phyloP scores from a whole-genome alignment of 2,797 vertebrate genomes.

The Serranus cabrilla region DNA sequence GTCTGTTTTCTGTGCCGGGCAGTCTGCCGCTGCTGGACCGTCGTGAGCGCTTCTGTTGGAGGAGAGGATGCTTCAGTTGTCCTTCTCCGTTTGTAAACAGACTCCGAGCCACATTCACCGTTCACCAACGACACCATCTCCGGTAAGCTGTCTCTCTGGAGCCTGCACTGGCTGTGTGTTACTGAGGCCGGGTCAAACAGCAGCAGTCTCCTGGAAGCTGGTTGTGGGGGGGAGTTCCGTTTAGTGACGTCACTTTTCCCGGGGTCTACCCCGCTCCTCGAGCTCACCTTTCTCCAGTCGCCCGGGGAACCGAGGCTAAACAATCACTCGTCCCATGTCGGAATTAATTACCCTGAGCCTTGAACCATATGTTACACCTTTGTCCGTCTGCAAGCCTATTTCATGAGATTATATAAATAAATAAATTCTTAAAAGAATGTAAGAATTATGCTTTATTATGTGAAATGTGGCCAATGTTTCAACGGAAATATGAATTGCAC shows the following conservation, averaged over 20 bases:
- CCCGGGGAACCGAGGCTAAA: conserved; percentile 59
- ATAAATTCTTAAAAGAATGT: neutral
- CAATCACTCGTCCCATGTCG: conserved; percentile 34
- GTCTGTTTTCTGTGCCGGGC: conserved; percentile 81
- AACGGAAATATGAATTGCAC: too few species aligned
- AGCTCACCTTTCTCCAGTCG: conserved; percentile 42
- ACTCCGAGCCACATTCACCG: neutral
- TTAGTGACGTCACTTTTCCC: conserved; percentile 79
- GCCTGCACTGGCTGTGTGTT: neutral
- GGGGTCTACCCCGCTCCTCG: conserved; percentile 81
- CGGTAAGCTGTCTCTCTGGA: neutral
- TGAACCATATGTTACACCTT: conserved; percentile 39
- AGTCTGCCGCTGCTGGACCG: conserved; percentile 69
- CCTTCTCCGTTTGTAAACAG: conserved; percentile 49
- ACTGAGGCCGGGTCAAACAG: neutral
- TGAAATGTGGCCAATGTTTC: neutral
- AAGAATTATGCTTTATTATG: neutral
- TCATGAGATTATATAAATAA: neutral
- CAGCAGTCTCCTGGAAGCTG: conserved; percentile 40
- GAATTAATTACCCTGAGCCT: conserved; percentile 34
- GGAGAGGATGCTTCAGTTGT: conserved; percentile 29
- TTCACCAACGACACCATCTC: conserved; percentile 67
- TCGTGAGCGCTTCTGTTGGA: conserved; percentile 54
- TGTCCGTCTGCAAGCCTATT: neutral
- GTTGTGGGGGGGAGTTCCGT: conserved; percentile 35